Percentiles rank a stretch among this genome's conserved stretches.
Conservation (phyloP, 2,113 vertebrate species). For the Ursus arctos region DNA sequence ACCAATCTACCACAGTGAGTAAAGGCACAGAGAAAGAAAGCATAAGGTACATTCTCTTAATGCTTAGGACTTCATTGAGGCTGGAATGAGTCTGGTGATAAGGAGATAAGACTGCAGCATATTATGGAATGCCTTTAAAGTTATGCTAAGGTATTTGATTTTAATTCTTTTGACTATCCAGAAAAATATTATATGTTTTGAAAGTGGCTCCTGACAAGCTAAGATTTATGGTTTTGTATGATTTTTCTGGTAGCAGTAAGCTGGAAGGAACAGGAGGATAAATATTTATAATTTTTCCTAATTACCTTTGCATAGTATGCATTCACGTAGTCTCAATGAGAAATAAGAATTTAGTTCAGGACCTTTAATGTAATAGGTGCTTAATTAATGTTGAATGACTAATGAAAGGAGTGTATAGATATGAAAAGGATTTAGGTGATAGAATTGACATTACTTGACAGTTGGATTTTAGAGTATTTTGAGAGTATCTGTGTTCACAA, state of each 20-base stretch:
- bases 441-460: slow-evolving; percentile 1
- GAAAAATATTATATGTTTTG: neutral
- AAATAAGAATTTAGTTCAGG: slow-evolving; percentile 44
- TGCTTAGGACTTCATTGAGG: neutral
- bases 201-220: neutral
- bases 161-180: slow-evolving; percentile 2
- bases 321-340: slow-evolving; percentile 18
- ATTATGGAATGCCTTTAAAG: slow-evolving; percentile 23
- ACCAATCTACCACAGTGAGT: neutral
- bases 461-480: slow-evolving; percentile 12
- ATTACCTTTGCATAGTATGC: neutral
- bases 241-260: neutral
- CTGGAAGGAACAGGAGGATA: neutral
- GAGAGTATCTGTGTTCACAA: neutral
- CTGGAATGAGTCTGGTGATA: neutral
- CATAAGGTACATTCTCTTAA: neutral
- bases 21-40: slow-evolving; percentile 27
- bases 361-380: neutral
- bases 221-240: slow-evolving; percentile 28
- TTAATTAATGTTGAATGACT: slow-evolving; percentile 17
- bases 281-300: neutral
- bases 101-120: neutral
- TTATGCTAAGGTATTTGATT: neutral
- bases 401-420: neutral
- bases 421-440: neutral